Conservation (phyloP, 2,797 vertebrate genomes). For the Muraenolepis orangiensis region DNA sequence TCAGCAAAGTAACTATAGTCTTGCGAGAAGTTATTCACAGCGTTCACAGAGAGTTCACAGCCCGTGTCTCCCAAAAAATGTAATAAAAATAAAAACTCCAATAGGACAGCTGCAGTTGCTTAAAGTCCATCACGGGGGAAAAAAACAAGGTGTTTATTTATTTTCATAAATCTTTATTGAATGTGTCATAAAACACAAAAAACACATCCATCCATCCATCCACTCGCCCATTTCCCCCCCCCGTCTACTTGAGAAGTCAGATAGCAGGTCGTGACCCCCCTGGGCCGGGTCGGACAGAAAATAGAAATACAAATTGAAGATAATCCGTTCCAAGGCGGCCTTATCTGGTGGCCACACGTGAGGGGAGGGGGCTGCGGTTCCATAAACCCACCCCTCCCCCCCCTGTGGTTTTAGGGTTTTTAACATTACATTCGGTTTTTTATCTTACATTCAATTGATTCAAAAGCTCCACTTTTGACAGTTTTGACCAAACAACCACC, state of each 20-base stretch:
- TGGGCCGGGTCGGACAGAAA: not conserved
- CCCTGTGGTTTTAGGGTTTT: too few species aligned
- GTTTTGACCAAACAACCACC: conserved; percentile 18
- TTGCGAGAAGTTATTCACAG: too few species aligned
- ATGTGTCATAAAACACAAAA: conserved; percentile 6
- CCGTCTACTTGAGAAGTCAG: not conserved
- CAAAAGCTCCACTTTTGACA: conserved; percentile 30
- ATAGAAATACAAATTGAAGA: conserved; percentile 10
- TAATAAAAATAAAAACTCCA: too few species aligned
- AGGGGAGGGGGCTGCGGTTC: conserved; percentile 31
- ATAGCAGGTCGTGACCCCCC: not conserved
- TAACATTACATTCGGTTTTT: too few species aligned
- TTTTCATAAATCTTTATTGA: not conserved
- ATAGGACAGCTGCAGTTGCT: not conserved
- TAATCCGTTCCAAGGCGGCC: conserved; percentile 36
- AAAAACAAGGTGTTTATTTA: not conserved
- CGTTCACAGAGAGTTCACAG: too few species aligned
- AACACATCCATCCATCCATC: too few species aligned
- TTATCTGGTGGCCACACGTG: conserved; percentile 58
- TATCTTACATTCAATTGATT: conserved; percentile 25
- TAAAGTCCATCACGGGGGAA: not conserved
- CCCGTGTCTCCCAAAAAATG: too few species aligned
- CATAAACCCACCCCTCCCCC: conserved; percentile 5
- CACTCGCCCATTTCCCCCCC: too few species aligned
- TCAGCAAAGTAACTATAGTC: too few species aligned